Base-by-base conservation (phyloP, 2,113 vertebrate species). In the Nymphicus hollandicus region DNA sequence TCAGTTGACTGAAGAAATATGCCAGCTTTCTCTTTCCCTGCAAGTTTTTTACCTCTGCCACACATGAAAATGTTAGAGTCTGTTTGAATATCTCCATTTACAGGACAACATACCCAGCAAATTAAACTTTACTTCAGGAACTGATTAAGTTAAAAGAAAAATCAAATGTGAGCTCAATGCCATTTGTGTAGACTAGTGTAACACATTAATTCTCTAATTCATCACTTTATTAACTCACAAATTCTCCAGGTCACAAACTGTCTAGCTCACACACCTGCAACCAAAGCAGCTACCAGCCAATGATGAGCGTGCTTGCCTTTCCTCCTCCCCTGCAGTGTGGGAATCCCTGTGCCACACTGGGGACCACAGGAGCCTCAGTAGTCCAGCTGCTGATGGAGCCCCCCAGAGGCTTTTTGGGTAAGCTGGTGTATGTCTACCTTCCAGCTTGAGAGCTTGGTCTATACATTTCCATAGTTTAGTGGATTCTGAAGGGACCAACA, bases 361-460 rank as follows among this genome's bases (percentile, higher is more conserved):
- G 20, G 25, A 78, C 6, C 10, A 16, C 0, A 0, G 9, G 27
- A 69, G 9, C 47, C 53, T 18, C 53, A 37, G 31, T 0, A 0
- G 28, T 56, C 37, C 2, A 1, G 7, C 33, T 41, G 61, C 61
- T 61, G 16, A 52, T 1, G 2, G 37, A 92, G n/a, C 25, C 6
- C 1, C 16, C 8, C 13, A 22, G 43, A 77, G 27, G 41, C 4
- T 52, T 50, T 55, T 70, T 18, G 13, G 17, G 41, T 66, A 50
- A 92, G 6, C 15, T 27, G 13, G 7, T 1, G 0, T 52, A 11
- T 37, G 82, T 64, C 68, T 73, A 19, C 53, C 29, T 56, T 61
- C 46, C 46, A 33, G 11, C 9, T 18, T 66, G 58, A 53, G 41
- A 72, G 16, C 6, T 4, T 29, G 29, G 20, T 68, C 15, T 81